Percentiles rank a stretch among this genome's conserved stretches.
Evolutionary conservation across 2,888 invertebrate genomes (phyloP).

Genomic region (Metacarcinus magister): DNA sequence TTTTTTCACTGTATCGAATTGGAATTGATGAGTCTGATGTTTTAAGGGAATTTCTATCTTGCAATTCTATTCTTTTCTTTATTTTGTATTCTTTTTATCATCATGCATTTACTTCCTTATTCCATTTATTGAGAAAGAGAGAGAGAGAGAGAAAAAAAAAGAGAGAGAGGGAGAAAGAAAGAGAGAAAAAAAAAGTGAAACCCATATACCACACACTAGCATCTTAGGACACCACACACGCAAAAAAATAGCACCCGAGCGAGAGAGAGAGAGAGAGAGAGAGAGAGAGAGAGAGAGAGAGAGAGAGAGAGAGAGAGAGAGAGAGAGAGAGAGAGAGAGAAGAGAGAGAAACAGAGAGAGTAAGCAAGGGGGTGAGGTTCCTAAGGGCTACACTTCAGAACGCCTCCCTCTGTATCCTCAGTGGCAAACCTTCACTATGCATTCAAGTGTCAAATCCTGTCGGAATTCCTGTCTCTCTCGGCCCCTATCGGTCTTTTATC

Average conservation of each 20-base stretch:
- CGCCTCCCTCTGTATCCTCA: neutral
- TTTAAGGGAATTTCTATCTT: neutral
- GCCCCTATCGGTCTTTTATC: constrained; percentile 67
- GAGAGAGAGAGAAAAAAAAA: constrained; percentile 54
- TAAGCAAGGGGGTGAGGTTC: neutral
- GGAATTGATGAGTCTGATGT: too few relatives aligned
- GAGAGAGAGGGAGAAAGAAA: constrained; percentile 6
- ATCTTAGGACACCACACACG: too few relatives aligned
- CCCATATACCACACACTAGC: too few relatives aligned
- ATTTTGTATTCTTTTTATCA: neutral
- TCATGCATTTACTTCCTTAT: neutral
- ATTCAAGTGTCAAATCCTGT: constrained; percentile 74
- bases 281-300: too few relatives aligned
- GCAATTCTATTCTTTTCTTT: neutral
- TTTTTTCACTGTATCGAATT: too few relatives aligned
- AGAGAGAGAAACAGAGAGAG: neutral
- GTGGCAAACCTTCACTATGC: constrained; percentile 52
- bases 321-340: neutral
- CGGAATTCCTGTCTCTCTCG: constrained; percentile 56
- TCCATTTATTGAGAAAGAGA: neutral
- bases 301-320: neutral
- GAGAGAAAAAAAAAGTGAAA: too few relatives aligned
- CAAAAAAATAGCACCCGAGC: too few relatives aligned
- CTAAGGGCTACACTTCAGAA: too few relatives aligned
- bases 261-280: too few relatives aligned